phyloP scores from a whole-genome alignment of 1,140 invertebrate species.

The Sipha flava region DNA sequence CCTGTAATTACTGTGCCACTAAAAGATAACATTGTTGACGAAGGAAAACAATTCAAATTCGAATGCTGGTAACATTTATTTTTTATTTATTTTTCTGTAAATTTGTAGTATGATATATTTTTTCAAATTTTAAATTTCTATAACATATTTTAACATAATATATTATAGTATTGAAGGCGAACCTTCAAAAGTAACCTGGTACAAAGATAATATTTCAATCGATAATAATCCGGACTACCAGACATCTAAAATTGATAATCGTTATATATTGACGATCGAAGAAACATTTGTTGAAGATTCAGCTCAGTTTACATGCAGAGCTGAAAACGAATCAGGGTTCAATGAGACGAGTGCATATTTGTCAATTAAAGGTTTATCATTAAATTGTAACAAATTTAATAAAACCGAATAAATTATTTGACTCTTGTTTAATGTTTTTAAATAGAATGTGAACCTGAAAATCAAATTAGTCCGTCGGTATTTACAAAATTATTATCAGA shows the following conservation, averaged over 20 bases:
- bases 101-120: too few relatives aligned
- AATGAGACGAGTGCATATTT: slow-evolving; percentile 65
- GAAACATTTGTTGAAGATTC: slow-evolving; percentile 77
- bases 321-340: slow-evolving; percentile 58
- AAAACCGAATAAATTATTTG: neutral
- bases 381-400: neutral
- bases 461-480: slow-evolving; percentile 55
- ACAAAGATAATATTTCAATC: slow-evolving; percentile 62
- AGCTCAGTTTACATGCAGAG: slow-evolving; percentile 64
- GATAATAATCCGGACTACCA: slow-evolving; percentile 59
- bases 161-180: slow-evolving; percentile 46
- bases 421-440: neutral
- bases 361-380: slow-evolving; percentile 57
- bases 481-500: slow-evolving; percentile 57
- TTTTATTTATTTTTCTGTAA: neutral
- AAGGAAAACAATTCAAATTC: slow-evolving; percentile 61
- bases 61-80: slow-evolving; percentile 46
- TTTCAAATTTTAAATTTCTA: neutral
- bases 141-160: neutral
- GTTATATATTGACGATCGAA: slow-evolving; percentile 62
- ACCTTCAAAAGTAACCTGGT: slow-evolving; percentile 56
- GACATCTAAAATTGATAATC: slow-evolving; percentile 49
- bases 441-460: slow-evolving; percentile 55
- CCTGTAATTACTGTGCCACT: slow-evolving; percentile 57
- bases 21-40: slow-evolving; percentile 61